Percentiles rank a stretch among this genome's conserved stretches.
Evolutionary conservation across 1,140 invertebrate genomes (phyloP).

Genomic region (Scaptomyza montana): DNA sequence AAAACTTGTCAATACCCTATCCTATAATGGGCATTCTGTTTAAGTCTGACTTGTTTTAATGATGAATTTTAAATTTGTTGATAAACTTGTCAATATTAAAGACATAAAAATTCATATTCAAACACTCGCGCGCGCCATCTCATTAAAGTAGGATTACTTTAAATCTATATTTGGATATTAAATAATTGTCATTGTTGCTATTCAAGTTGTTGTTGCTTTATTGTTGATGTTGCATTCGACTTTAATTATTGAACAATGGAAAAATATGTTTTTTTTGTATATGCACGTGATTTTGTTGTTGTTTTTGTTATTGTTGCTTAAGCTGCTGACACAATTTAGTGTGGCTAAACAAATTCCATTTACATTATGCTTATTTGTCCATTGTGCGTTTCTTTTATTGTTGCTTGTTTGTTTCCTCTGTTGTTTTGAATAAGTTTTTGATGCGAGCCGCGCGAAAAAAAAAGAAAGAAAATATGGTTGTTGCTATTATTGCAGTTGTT

Average conservation of each 20-base stretch:
- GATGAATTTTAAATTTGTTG: no score
- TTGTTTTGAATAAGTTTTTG: slow-evolving; percentile 3
- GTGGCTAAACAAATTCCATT: slow-evolving; percentile 52
- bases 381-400: slow-evolving; percentile 55
- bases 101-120: no score
- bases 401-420: slow-evolving; percentile 2
- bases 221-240: slow-evolving; percentile 7
- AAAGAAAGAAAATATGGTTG: not conserved
- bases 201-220: slow-evolving; percentile 1
- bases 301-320: slow-evolving; percentile 12
- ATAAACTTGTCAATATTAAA: no score
- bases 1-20: not conserved
- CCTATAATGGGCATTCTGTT: no score
- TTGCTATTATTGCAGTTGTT: slow-evolving; percentile 34
- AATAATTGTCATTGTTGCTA: slow-evolving; percentile 19
- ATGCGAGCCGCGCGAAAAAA: slow-evolving; percentile 7
- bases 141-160: no score
- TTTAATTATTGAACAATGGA: slow-evolving; percentile 20
- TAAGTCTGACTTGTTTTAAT: no score
- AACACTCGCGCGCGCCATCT: no score
- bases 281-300: slow-evolving; percentile 42
- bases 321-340: slow-evolving; percentile 55
- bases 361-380: slow-evolving; percentile 19
- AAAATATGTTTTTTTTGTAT: not conserved
- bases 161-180: slow-evolving; percentile 11